Conservation (phyloP, 2,888 invertebrate genomes). For the Eledona agricola region DNA sequence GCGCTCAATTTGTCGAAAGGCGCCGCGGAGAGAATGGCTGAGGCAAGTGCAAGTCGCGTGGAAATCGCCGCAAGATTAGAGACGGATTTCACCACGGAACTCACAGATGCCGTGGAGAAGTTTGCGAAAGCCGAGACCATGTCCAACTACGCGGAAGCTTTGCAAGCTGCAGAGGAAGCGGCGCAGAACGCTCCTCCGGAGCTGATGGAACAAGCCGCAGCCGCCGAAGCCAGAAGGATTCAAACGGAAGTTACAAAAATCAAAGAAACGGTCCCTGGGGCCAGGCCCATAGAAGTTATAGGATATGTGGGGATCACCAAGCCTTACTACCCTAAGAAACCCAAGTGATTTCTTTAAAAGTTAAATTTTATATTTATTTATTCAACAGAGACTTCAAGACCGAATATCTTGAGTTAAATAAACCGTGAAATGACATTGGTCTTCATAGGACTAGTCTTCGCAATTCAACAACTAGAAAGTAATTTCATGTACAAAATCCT, state of each 20-base stretch:
- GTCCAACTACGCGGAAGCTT: constrained; percentile 61
- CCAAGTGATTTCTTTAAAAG: no score
- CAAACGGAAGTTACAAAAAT: constrained; percentile 56
- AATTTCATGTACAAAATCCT: no score
- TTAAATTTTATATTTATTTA: no score
- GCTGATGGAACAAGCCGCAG: constrained; percentile 63
- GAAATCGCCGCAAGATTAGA: constrained; percentile 52
- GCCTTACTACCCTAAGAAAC: constrained; percentile 54
- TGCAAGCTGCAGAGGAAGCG: constrained; percentile 62
- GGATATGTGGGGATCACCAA: constrained; percentile 63
- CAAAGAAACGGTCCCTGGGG: constrained; percentile 56
- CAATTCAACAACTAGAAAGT: no score
- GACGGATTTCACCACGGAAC: constrained; percentile 56
- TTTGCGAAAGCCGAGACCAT: constrained; percentile 62
- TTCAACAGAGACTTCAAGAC: no score
- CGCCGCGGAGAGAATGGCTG: constrained; percentile 46
- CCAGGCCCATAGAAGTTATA: constrained; percentile 61
- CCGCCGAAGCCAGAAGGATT: constrained; percentile 58
- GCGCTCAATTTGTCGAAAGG: constrained; percentile 24
- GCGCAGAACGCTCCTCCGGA: constrained; percentile 61
- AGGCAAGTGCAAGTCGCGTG: constrained; percentile 54
- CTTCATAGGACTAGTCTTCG: no score
- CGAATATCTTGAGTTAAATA: no score
- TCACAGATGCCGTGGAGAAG: constrained; percentile 60
- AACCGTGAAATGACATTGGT: no score